A percentile compares a stretch with the other conserved stretches of the same genome.
Evolutionary conservation across 1,140 invertebrate genomes (phyloP).

Genomic region (Drosophila asahinai): DNA sequence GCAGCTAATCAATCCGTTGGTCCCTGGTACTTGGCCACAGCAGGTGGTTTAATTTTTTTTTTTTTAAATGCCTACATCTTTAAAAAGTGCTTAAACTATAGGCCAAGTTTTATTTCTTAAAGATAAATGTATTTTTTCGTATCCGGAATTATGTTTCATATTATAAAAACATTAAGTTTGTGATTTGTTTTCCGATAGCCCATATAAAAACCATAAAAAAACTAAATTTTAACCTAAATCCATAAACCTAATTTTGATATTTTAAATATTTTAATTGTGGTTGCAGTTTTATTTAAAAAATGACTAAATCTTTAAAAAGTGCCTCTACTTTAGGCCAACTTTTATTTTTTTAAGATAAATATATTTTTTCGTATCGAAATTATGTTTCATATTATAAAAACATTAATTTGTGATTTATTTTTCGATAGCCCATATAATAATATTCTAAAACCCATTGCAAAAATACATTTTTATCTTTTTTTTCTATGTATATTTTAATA

Average conservation of each 20-base stretch:
- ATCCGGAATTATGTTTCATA: no score
- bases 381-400: no score
- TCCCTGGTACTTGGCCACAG: slow-evolving; percentile 27
- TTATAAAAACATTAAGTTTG: background rate
- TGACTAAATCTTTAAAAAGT: background rate
- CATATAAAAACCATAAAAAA: background rate
- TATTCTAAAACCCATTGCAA: background rate
- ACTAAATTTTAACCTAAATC: no score
- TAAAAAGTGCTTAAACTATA: background rate
- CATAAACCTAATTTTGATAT: no score
- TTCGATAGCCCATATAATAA: background rate
- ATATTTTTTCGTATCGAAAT: background rate
- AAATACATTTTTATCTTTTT: background rate
- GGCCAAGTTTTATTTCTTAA: background rate
- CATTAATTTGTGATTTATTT: background rate
- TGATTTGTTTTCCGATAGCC: background rate
- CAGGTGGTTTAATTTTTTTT: background rate
- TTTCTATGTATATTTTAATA: background rate
- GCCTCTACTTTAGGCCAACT: no score
- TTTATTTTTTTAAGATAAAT: background rate
- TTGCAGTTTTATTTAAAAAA: no score
- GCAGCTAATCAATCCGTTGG: slow-evolving; percentile 56
- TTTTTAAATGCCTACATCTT: no score
- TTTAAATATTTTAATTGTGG: no score
- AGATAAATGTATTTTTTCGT: background rate